Evolutionary conservation across 1,140 invertebrate genomes (phyloP).

Genomic region (Panonychus citri): DNA sequence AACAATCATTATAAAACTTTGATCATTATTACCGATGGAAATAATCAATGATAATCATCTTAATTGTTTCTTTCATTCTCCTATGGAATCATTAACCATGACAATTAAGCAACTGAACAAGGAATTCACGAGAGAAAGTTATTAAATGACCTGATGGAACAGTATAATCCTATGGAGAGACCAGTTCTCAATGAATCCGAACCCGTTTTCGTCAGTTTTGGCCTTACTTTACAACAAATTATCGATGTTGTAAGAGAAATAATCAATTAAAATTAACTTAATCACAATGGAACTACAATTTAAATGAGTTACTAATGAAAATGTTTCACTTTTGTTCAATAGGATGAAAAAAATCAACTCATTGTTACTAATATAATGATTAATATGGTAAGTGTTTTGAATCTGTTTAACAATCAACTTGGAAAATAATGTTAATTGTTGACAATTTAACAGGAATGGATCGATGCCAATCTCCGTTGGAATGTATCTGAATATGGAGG

Average conservation of each 20-base stretch:
- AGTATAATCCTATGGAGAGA: slow-evolving; percentile 89
- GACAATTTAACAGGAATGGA: slow-evolving; percentile 60
- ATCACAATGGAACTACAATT: no score
- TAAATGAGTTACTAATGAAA: no score
- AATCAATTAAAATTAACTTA: no score
- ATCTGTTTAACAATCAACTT: no score
- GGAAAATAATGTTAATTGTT: no score
- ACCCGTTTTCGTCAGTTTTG: slow-evolving; percentile 81
- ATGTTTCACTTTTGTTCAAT: not conserved
- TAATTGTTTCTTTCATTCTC: slow-evolving; percentile 2
- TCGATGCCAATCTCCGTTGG: slow-evolving; percentile 93
- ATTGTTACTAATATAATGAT: not conserved
- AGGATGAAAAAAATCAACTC: not conserved
- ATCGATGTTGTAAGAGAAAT: slow-evolving; percentile 84
- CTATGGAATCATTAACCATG: no score
- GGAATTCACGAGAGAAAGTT: slow-evolving; percentile 78
- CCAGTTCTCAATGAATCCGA: slow-evolving; percentile 91
- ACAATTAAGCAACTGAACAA: slow-evolving; percentile 33
- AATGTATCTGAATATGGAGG: slow-evolving; percentile 84
- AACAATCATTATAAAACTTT: no score
- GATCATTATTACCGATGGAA: no score
- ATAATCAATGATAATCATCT: no score
- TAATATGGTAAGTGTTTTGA: not conserved
- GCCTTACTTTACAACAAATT: slow-evolving; percentile 95
- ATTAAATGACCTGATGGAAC: slow-evolving; percentile 69